Evolutionary conservation across 2,797 vertebrate species (phyloP).

Genomic region (Paedocypris micromegethes): DNA sequence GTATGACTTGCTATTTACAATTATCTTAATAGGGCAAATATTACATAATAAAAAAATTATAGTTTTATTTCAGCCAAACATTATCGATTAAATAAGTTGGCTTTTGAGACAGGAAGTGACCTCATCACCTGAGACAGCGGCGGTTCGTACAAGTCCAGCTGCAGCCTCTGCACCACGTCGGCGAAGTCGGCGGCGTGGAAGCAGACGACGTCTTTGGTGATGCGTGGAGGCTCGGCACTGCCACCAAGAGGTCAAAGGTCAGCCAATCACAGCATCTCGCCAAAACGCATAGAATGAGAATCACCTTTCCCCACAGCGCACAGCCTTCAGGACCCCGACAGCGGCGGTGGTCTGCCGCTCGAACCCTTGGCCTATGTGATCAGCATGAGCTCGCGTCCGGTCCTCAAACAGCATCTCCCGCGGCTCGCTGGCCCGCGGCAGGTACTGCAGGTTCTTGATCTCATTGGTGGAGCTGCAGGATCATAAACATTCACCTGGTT

Average conservation of each 20-base stretch:
- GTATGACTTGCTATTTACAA: no score
- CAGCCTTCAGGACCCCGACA: slow-evolving; percentile 95
- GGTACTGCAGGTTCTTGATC: slow-evolving; percentile 97
- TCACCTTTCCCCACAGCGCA: slow-evolving; percentile 81
- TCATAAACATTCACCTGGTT: background rate
- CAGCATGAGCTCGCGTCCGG: slow-evolving; percentile 90
- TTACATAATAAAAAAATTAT: no score
- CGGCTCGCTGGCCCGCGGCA: slow-evolving; percentile 94
- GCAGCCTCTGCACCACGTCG: slow-evolving; percentile 91
- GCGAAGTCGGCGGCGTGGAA: slow-evolving; percentile 95
- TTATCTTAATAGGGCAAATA: no score
- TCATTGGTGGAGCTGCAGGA: slow-evolving; percentile 90
- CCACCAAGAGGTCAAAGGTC: background rate
- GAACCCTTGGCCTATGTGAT: slow-evolving; percentile 97
- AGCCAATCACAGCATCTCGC: background rate
- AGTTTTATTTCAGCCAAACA: no score
- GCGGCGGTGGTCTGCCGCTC: slow-evolving; percentile 93
- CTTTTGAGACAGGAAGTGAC: background rate
- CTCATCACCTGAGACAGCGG: slow-evolving; percentile 87
- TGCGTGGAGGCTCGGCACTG: slow-evolving; percentile 87
- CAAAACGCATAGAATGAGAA: no score
- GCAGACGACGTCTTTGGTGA: slow-evolving; percentile 99
- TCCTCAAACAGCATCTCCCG: slow-evolving; percentile 97
- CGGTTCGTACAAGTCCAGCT: slow-evolving; percentile 92
- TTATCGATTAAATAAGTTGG: no score